Percentiles rank a stretch among this genome's conserved stretches.
Evolutionary conservation across 2,113 vertebrate species (phyloP).

Genomic region (Indicator maculatus): DNA sequence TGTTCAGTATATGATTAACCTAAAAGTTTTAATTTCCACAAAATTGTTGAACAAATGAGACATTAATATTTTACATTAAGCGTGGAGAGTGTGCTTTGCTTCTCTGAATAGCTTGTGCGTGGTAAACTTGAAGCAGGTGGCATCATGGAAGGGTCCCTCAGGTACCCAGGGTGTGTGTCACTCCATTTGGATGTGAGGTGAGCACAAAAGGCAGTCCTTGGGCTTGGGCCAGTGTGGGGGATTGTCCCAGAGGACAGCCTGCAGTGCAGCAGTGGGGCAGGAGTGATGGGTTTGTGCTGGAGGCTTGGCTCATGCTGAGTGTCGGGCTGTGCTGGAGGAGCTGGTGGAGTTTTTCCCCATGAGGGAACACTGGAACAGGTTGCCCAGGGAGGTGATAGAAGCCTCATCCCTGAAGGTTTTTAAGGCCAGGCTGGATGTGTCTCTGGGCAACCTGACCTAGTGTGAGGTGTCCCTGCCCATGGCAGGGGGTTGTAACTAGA

Average conservation of each 20-base stretch:
- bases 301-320: rapidly evolving
- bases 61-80: conserved; percentile 86
- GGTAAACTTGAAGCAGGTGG: conserved; percentile 6
- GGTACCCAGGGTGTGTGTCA: rapidly evolving
- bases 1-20: conserved; percentile 85
- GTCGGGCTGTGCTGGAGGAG: background rate
- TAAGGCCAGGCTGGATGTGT: too few species aligned
- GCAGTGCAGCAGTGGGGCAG: background rate
- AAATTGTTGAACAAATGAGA: conserved; percentile 85
- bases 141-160: background rate
- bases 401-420: too few species aligned
- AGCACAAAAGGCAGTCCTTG: background rate
- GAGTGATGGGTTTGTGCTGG: background rate
- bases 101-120: conserved; percentile 42
- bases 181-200: background rate
- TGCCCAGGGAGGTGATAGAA: too few species aligned
- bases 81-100: conserved; percentile 50
- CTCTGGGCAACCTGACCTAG: too few species aligned
- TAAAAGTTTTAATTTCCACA: conserved; percentile 86
- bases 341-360: rapidly evolving
- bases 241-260: background rate
- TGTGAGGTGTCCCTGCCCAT: too few species aligned
- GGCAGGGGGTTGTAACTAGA: too few species aligned
- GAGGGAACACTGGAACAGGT: too few species aligned
- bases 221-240: background rate